Evolutionary conservation across 1,140 invertebrate species (phyloP).

Genomic region (Caenorhabditis inopinata): DNA sequence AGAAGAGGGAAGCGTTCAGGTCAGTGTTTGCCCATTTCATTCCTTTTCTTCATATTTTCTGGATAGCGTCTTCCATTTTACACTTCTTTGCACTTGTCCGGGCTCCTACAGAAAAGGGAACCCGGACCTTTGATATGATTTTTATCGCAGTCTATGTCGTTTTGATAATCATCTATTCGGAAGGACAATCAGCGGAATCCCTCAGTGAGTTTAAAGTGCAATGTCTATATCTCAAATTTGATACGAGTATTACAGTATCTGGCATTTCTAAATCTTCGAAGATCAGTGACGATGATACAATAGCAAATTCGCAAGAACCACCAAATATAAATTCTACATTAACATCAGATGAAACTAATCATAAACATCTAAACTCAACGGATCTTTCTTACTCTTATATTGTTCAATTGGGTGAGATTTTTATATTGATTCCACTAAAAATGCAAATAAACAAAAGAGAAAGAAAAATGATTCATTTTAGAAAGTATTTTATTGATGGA

Average conservation of each 20-base stretch:
- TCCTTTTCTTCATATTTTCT: neutral
- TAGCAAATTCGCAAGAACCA: no score
- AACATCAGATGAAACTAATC: neutral
- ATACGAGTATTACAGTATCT: no score
- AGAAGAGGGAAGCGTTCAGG: slow-evolving; percentile 9
- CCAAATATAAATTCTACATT: neutral
- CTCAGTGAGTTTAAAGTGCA: neutral
- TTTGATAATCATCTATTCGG: neutral
- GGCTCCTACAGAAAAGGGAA: neutral
- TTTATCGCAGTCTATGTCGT: neutral
- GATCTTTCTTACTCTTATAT: neutral
- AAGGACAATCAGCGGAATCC: neutral
- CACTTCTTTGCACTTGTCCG: neutral
- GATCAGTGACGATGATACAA: no score
- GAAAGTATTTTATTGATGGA: no score
- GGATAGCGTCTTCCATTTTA: neutral
- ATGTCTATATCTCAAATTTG: no score
- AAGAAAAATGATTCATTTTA: no score
- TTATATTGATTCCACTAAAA: no score
- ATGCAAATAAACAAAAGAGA: no score
- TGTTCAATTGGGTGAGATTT: neutral
- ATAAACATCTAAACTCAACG: neutral
- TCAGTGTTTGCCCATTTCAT: neutral
- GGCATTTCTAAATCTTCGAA: no score
- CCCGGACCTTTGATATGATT: neutral